These are phyloP conservation scores for Panthera leo DNA, from an alignment of 2,113 vertebrate species.

Conservation along the genomic window DNA sequence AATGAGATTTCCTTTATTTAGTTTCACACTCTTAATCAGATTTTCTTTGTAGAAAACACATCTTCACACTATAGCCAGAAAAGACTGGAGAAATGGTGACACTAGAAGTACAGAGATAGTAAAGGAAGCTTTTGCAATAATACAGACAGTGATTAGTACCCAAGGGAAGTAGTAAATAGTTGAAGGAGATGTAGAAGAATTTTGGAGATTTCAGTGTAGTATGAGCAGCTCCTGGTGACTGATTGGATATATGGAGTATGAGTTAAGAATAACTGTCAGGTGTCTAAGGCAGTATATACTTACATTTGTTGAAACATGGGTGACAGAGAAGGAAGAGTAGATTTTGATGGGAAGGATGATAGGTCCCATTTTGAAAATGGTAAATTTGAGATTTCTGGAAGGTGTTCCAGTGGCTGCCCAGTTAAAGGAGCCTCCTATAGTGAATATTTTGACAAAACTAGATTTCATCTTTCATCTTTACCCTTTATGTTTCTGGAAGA, in stretches of 20 bases:
- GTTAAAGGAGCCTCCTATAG: neutral
- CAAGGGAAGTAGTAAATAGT: neutral
- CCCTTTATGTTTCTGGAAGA: neutral
- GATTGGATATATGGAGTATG: neutral
- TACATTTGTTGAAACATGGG: neutral
- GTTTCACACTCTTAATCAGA: neutral
- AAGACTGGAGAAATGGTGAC: neutral
- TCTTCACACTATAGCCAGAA: neutral
- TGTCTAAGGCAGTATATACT: neutral
- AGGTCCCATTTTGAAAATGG: neutral
- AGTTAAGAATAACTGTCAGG: neutral
- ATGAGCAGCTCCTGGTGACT: neutral
- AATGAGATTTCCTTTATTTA: neutral
- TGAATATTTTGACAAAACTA: neutral
- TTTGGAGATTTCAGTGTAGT: constrained; percentile 24
- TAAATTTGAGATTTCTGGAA: constrained; percentile 24
- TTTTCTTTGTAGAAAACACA: constrained; percentile 31
- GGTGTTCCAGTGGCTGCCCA: neutral
- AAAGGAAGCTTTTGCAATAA: constrained; percentile 9
- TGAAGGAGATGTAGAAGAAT: neutral
- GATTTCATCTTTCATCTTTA: neutral
- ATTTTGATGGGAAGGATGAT: neutral
- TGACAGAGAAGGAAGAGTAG: neutral
- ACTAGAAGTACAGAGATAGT: neutral
- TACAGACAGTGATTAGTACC: constrained; percentile 27